Percentiles rank a stretch among this genome's conserved stretches.
These are phyloP conservation scores for Sesia apiformis DNA, from an alignment of 2,888 invertebrate genomes.

Conservation along the genomic window DNA sequence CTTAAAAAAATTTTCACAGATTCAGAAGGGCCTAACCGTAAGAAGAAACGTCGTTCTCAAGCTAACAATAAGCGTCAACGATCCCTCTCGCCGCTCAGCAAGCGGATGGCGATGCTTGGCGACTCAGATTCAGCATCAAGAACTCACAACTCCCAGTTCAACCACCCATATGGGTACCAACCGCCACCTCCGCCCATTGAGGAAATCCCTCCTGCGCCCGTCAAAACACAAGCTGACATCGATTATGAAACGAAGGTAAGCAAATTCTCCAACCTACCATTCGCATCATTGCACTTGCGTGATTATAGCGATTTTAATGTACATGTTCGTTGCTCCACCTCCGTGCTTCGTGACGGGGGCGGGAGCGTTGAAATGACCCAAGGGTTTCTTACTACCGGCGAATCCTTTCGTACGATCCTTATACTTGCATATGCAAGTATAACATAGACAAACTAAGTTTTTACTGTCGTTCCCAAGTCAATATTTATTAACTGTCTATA, in stretches of 20 bases:
- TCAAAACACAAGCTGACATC: slow-evolving; percentile 61
- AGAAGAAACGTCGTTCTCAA: slow-evolving; percentile 75
- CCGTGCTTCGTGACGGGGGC: too few species aligned
- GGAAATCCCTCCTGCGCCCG: slow-evolving; percentile 41
- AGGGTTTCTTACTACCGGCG: too few species aligned
- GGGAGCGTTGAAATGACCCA: too few species aligned
- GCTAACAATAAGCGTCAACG: slow-evolving; percentile 77
- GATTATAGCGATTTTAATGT: not conserved
- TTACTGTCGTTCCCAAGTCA: too few species aligned
- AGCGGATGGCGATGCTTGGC: slow-evolving; percentile 84
- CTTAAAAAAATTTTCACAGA: slow-evolving; percentile 28
- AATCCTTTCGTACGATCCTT: too few species aligned
- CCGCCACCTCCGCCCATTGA: slow-evolving; percentile 71
- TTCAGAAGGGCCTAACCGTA: slow-evolving; percentile 67
- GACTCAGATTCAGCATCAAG: slow-evolving; percentile 61
- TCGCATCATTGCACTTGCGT: too few species aligned
- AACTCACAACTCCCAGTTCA: slow-evolving; percentile 78
- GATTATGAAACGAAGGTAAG: slow-evolving; percentile 79
- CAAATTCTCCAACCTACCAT: too few species aligned
- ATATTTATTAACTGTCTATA: too few species aligned
- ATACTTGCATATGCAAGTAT: too few species aligned
- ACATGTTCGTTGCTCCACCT: not conserved
- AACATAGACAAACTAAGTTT: too few species aligned
- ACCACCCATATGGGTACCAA: slow-evolving; percentile 78
- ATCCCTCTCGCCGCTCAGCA: slow-evolving; percentile 87